These are phyloP conservation scores for Chrysomela aeneicollis DNA, from an alignment of 2,888 invertebrate species.

Conservation along the genomic window DNA sequence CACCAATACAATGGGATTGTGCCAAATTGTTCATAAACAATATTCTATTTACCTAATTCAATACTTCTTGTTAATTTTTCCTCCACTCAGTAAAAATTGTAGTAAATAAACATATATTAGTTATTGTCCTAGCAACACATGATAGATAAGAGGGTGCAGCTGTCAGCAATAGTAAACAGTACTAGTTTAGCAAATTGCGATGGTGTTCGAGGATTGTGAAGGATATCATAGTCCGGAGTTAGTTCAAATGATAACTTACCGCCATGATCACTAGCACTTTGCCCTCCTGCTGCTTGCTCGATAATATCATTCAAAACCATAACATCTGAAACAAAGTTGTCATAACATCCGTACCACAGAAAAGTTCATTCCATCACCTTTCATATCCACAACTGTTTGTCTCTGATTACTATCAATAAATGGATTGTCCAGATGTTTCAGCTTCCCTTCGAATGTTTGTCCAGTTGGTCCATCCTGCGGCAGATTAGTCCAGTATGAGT, in stretches of 20 bases:
- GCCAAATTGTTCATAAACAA: constrained; percentile 46
- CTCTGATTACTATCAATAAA: constrained; percentile 85
- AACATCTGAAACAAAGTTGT: constrained; percentile 75
- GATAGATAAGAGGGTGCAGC: constrained; percentile 39
- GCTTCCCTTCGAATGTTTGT: constrained; percentile 81
- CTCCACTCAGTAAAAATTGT: constrained; percentile 50
- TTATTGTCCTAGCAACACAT: constrained; percentile 45
- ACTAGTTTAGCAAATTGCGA: constrained; percentile 59
- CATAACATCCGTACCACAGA: not conserved
- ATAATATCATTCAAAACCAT: constrained; percentile 97
- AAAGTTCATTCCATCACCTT: constrained; percentile 58
- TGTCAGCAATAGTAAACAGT: constrained; percentile 47
- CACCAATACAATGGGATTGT: constrained; percentile 48
- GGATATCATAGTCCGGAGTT: constrained; percentile 36
- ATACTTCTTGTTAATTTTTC: constrained; percentile 51
- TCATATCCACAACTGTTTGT: constrained; percentile 92
- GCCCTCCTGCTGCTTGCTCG: constrained; percentile 91
- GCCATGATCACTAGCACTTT: constrained; percentile 87
- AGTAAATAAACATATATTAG: constrained; percentile 52
- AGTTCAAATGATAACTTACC: constrained; percentile 67
- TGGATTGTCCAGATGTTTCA: constrained; percentile 89
- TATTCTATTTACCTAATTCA: constrained; percentile 53
- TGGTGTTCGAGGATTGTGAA: constrained; percentile 53
- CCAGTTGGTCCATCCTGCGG: constrained; percentile 81
- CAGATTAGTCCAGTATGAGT: not conserved